Evolutionary conservation across 2,888 invertebrate genomes (phyloP).

Genomic region (Pollenia angustigena): DNA sequence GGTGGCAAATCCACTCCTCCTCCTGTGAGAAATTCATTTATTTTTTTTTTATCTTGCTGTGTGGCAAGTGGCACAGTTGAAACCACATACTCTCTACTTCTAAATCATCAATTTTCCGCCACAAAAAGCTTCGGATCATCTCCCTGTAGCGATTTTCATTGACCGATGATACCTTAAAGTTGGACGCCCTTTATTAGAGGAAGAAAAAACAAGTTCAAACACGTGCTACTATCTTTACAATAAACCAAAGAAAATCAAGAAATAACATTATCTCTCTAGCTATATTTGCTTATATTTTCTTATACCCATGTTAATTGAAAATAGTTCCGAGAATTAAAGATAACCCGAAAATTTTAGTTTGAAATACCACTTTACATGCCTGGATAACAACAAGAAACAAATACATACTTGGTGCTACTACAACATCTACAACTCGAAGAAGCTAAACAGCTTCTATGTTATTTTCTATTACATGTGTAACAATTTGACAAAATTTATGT

Average conservation of each 20-base stretch:
- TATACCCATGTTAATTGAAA: slow-evolving; percentile 56
- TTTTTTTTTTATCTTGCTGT: too few species aligned
- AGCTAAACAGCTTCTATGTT: slow-evolving; percentile 31
- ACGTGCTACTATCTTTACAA: not conserved
- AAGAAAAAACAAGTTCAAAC: too few species aligned
- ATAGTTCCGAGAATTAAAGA: slow-evolving; percentile 47
- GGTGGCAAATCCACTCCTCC: too few species aligned
- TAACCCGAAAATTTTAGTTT: slow-evolving; percentile 12
- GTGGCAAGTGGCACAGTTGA: too few species aligned
- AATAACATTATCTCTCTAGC: not conserved
- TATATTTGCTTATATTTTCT: slow-evolving; percentile 29
- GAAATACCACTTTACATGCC: not conserved
- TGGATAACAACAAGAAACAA: not conserved
- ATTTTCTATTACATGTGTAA: slow-evolving; percentile 24
- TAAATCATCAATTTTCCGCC: too few species aligned
- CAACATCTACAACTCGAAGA: not conserved
- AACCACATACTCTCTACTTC: too few species aligned
- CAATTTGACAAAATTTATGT: slow-evolving; percentile 45
- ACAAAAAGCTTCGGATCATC: too few species aligned
- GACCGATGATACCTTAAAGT: too few species aligned
- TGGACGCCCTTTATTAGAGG: too few species aligned
- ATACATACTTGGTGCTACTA: slow-evolving; percentile 18
- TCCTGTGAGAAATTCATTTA: too few species aligned
- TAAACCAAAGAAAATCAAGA: not conserved
- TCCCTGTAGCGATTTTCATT: too few species aligned